Evolutionary conservation across 23 tunicate species (phyloP), one percentile per base, ranked within the genome.

Genomic region (Phallusia fumigata): DNA sequence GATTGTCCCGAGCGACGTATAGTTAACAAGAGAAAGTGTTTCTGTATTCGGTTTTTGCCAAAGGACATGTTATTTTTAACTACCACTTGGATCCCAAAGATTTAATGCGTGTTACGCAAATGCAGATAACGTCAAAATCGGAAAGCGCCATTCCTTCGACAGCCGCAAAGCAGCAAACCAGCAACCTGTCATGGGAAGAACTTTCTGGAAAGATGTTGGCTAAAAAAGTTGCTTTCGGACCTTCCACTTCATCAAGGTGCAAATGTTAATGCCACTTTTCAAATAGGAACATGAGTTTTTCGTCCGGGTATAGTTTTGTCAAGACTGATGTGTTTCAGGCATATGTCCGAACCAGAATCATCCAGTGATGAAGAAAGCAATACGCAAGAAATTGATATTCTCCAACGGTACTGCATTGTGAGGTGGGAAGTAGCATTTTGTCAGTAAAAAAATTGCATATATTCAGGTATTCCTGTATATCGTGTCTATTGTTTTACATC

Each of bases 361-460:
- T 45, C 75, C 28, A 32, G 35, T 72, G 79, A 69, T 34, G 86
- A 82, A 8, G 78, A 84, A 0, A 36, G 12, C 6, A 10, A n/a
- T n/a, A n/a, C 64, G 15, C 80, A 89, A 11, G 80, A 85, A 8
- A 79, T 79, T 64, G 97, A 92, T 76, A 36, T 92, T 8, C 47
- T 92, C 86, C 87, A 84, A 52, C 81, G 87, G 64, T 92, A 83
- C 64, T 92, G 91, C 64, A 92, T 92, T 19, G 80, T 92, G 40
- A 84, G 97, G 97, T 92, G 73, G 78, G 31, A 21, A 3, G 5
- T 10, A 1, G n/a, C 3, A 33, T n/a, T n/a, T n/a, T n/a, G n/a
- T n/a, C n/a, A n/a, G n/a, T n/a, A n/a, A n/a, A n/a, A n/a, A n/a
- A n/a, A n/a, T n/a, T n/a, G n/a, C n/a, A n/a, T n/a, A n/a, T n/a